Conservation (phyloP, 2,113 vertebrate genomes). For the Lophura nycthemera region DNA sequence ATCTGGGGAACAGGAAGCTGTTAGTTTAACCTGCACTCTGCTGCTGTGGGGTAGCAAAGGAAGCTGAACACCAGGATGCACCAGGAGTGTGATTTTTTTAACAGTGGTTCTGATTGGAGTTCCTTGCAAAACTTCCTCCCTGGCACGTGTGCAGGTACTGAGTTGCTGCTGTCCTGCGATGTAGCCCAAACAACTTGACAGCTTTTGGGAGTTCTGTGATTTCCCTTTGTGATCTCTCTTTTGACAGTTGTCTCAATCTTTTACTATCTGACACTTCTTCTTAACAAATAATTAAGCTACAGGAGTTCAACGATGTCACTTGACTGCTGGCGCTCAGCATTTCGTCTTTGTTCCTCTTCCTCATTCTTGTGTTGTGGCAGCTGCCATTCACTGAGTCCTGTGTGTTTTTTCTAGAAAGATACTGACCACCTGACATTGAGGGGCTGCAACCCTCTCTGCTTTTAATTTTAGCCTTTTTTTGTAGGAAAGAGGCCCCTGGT, state of each 20-base stretch:
- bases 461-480: neutral
- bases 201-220: neutral
- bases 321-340: accelerated
- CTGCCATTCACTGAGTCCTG: accelerated
- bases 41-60: neutral
- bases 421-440: accelerated
- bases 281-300: accelerated
- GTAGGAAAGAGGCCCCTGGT: neutral
- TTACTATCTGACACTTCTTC: neutral
- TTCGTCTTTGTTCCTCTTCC: neutral
- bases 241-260: neutral
- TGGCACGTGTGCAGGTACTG: neutral
- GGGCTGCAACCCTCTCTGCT: neutral
- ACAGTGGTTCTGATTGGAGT: neutral
- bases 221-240: neutral
- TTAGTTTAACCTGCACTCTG: neutral
- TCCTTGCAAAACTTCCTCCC: neutral
- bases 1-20: neutral
- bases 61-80: accelerated
- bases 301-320: accelerated
- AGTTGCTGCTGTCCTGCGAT: accelerated
- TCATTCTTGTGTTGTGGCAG: neutral
- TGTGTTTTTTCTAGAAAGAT: neutral
- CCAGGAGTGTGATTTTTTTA: neutral
- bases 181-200: accelerated